A percentile compares a stretch with the other conserved stretches of the same genome.
phyloP scores from a whole-genome alignment of 2,888 invertebrate species.

The Trichopria drosophilae region DNA sequence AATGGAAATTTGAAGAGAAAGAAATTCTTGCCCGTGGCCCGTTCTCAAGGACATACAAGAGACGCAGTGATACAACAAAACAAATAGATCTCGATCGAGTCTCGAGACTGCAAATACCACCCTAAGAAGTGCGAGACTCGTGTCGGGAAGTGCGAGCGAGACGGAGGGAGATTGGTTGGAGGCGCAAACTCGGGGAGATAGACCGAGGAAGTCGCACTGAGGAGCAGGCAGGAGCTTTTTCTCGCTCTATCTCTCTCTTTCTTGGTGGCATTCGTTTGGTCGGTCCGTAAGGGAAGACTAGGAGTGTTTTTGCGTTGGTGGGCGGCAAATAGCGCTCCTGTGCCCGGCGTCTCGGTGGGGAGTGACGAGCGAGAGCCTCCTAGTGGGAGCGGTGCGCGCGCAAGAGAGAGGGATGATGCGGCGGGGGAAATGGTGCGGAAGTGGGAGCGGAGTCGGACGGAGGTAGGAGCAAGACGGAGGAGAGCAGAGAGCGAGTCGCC shows the following conservation, averaged over 20 bases:
- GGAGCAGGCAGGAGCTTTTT: slow-evolving; percentile 11
- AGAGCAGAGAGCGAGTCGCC: slow-evolving; percentile 41
- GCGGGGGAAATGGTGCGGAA: slow-evolving; percentile 29
- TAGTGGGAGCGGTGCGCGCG: slow-evolving; percentile 12
- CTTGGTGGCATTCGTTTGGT: too few relatives aligned
- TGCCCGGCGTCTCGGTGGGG: slow-evolving; percentile 23
- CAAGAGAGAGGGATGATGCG: slow-evolving; percentile 20
- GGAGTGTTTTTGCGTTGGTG: slow-evolving; percentile 13
- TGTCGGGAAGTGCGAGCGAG: slow-evolving; percentile 36
- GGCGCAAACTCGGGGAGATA: slow-evolving; percentile 30
- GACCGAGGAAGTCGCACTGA: slow-evolving; percentile 12
- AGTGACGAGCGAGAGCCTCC: not conserved
- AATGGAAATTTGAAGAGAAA: too few relatives aligned
- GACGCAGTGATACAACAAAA: too few relatives aligned
- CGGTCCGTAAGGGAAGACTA: too few relatives aligned
- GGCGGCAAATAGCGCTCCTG: slow-evolving; percentile 23
- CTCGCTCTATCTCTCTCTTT: too few relatives aligned
- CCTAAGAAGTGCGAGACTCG: too few relatives aligned
- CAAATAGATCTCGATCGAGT: too few relatives aligned
- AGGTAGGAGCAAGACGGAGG: too few relatives aligned
- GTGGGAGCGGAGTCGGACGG: slow-evolving; percentile 7
- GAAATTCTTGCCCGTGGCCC: too few relatives aligned
- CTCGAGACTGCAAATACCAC: too few relatives aligned
- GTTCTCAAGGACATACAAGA: too few relatives aligned
- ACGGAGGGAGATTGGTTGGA: slow-evolving; percentile 31